Percentiles rank a stretch among this genome's conserved stretches.
Conservation (phyloP, 2,888 invertebrate genomes). For the Lithophane socia region DNA sequence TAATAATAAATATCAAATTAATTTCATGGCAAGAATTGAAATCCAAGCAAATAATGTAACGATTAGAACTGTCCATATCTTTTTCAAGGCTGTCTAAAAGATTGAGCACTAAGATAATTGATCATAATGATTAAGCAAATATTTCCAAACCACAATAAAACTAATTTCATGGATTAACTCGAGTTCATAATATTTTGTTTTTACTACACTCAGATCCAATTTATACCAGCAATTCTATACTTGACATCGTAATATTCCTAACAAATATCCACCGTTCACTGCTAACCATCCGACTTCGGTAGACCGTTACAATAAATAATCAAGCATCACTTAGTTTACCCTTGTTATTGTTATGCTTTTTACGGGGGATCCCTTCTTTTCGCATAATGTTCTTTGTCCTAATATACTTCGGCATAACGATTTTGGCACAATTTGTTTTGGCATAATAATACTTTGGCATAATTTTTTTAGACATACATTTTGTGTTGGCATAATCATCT, state of each 20-base stretch:
- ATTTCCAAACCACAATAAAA: constrained; percentile 13
- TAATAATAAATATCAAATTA: not conserved
- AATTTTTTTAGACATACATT: too few relatives aligned
- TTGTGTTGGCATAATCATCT: too few relatives aligned
- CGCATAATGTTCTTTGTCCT: too few relatives aligned
- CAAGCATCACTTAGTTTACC: not conserved
- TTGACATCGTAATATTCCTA: not conserved
- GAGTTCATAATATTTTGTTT: constrained; percentile 4
- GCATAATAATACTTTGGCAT: too few relatives aligned
- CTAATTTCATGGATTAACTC: constrained; percentile 46
- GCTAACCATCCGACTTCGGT: not conserved
- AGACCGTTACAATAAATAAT: not conserved
- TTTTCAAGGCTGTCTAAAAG: constrained; percentile 33
- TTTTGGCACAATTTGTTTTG: too few relatives aligned
- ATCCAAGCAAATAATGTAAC: not conserved
- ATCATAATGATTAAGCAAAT: constrained; percentile 38
- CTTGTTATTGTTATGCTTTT: too few relatives aligned
- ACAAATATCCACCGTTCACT: not conserved
- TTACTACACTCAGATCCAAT: not conserved
- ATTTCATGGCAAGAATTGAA: not conserved
- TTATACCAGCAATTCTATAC: not conserved
- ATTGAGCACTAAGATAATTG: constrained; percentile 19
- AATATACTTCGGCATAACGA: too few relatives aligned
- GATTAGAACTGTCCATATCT: constrained; percentile 4
- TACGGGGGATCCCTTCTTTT: too few relatives aligned